A percentile compares a stretch with the other conserved stretches of the same genome.
Evolutionary conservation across 2,797 vertebrate species (phyloP).

Genomic region (Gallinago solitaria): DNA sequence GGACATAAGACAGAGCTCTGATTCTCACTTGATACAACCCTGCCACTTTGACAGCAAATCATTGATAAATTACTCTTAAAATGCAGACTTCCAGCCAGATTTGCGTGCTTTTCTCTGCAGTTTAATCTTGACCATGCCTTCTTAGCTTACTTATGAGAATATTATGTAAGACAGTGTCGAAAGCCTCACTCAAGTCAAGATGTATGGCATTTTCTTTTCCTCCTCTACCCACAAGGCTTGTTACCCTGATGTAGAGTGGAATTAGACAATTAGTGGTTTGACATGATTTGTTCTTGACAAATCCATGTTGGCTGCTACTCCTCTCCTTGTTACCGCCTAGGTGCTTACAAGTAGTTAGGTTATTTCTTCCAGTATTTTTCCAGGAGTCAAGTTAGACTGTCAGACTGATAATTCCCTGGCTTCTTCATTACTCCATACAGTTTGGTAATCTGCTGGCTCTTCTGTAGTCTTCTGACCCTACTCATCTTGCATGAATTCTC

Average conservation of each 20-base stretch:
- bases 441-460: not conserved
- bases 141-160: not conserved
- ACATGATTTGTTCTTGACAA: constrained; percentile 7
- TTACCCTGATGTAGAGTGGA: not conserved
- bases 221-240: not conserved
- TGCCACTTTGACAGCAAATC: not conserved
- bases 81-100: not conserved
- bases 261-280: not conserved
- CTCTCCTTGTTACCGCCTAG: not conserved
- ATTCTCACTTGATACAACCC: not conserved
- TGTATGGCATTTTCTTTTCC: not conserved
- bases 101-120: not conserved
- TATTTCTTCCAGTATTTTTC: not conserved
- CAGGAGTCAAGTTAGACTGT: not conserved
- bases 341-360: not conserved
- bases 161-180: not conserved
- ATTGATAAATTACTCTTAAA: not conserved
- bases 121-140: not conserved
- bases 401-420: not conserved
- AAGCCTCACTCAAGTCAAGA: not conserved
- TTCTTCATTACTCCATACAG: not conserved
- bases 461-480: not conserved
- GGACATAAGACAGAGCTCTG: not conserved
- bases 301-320: not conserved
- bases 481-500: not conserved